Percentiles rank a stretch among this genome's conserved stretches.
Evolutionary conservation across 2,888 invertebrate species (phyloP).

Genomic region (Aquatica leii): DNA sequence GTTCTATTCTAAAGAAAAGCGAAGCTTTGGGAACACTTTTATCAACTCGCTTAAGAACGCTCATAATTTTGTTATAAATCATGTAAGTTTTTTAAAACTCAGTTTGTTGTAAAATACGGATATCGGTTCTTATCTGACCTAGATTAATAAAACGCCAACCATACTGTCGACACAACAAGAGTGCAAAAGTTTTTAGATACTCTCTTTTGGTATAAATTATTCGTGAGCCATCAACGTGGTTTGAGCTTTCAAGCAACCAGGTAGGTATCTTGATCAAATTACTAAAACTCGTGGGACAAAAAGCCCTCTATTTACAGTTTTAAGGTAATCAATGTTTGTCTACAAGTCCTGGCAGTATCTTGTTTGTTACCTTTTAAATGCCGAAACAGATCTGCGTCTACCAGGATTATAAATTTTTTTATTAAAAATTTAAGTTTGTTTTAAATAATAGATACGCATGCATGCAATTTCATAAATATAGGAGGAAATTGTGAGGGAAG

Average conservation of each 20-base stretch:
- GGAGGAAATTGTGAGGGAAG: slow-evolving; percentile 46
- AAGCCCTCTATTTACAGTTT: slow-evolving; percentile 38
- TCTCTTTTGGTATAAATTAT: slow-evolving; percentile 57
- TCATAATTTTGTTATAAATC: slow-evolving; percentile 21
- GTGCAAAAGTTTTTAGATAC: slow-evolving; percentile 53
- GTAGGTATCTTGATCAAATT: slow-evolving; percentile 56
- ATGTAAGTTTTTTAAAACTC: slow-evolving; percentile 16
- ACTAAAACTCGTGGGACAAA: slow-evolving; percentile 50
- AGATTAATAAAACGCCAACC: slow-evolving; percentile 38
- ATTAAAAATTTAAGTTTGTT: slow-evolving; percentile 18
- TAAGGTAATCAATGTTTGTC: slow-evolving; percentile 33
- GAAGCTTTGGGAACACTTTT: background rate
- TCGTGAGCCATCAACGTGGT: slow-evolving; percentile 55
- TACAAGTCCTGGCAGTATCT: slow-evolving; percentile 19
- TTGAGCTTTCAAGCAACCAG: slow-evolving; percentile 53
- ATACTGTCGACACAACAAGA: slow-evolving; percentile 32
- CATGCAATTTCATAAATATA: slow-evolving; percentile 34
- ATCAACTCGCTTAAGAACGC: background rate
- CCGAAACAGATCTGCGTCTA: background rate
- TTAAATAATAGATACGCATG: slow-evolving; percentile 24
- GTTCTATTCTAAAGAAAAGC: no score
- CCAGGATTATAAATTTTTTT: slow-evolving; percentile 10
- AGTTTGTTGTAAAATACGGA: slow-evolving; percentile 15
- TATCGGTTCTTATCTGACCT: slow-evolving; percentile 29
- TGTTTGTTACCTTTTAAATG: slow-evolving; percentile 22